Conservation (phyloP, 2,797 vertebrate genomes). For the Novumbra hubbsi region DNA sequence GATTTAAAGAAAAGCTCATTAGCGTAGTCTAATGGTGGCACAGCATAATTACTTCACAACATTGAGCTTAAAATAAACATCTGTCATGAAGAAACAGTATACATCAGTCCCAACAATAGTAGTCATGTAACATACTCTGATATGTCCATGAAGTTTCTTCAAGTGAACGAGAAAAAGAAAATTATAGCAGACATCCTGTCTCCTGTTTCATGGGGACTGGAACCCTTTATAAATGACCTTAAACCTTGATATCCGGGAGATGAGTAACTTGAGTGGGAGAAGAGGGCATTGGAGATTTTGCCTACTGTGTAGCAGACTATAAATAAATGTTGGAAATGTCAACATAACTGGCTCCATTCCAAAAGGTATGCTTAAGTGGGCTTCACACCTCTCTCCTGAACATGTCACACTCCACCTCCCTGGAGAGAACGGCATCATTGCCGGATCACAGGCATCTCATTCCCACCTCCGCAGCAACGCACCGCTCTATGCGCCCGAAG, state of each 20-base stretch:
- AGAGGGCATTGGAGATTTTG: neutral
- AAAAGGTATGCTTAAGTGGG: neutral
- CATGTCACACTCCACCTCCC: neutral
- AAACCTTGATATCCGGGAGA: neutral
- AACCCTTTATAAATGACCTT: neutral
- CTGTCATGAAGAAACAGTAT: neutral
- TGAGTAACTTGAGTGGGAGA: neutral
- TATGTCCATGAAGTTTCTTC: neutral
- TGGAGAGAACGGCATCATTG: neutral
- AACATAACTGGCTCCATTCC: neutral
- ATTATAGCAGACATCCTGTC: neutral
- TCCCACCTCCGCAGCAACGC: neutral
- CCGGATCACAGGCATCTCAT: neutral
- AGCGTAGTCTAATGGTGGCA: neutral
- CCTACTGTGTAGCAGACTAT: too few species aligned
- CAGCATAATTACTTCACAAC: neutral
- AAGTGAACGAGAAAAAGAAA: neutral
- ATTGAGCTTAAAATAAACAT: neutral
- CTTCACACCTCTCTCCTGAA: neutral
- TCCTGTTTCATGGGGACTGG: constrained; percentile 1
- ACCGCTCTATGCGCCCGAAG: neutral
- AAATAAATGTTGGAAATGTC: neutral
- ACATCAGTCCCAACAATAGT: neutral
- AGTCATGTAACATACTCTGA: neutral
- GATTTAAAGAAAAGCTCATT: neutral